Percentiles rank a stretch among this genome's conserved stretches.
Conservation (phyloP, 2,113 vertebrate species). For the Scopus umbretta region DNA sequence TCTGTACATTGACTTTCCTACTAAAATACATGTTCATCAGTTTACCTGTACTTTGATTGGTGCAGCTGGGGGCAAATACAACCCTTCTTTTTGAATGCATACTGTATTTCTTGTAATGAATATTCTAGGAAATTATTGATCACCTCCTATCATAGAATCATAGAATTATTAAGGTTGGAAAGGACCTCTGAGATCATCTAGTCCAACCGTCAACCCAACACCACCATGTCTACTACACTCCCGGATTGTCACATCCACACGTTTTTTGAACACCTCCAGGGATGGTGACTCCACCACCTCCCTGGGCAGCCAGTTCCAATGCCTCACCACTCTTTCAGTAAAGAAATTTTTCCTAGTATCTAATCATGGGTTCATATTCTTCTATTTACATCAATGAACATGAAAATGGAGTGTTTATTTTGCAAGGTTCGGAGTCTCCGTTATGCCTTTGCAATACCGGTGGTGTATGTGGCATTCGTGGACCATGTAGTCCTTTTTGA, state of each 20-base stretch:
- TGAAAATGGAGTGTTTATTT: background rate
- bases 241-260: too few relatives aligned
- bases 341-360: too few relatives aligned
- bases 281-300: too few relatives aligned
- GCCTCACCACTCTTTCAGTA: too few relatives aligned
- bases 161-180: too few relatives aligned
- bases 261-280: too few relatives aligned
- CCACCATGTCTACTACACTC: too few relatives aligned
- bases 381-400: background rate
- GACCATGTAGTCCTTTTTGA: background rate
- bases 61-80: background rate
- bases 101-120: background rate
- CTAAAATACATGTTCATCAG: background rate
- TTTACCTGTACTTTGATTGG: background rate
- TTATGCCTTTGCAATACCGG: background rate
- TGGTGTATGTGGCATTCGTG: background rate
- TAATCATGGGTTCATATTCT: background rate
- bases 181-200: too few relatives aligned
- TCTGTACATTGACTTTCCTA: background rate
- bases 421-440: background rate
- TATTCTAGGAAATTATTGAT: background rate
- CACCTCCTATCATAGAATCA: too few relatives aligned
- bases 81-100: background rate
- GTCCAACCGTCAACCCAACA: too few relatives aligned
- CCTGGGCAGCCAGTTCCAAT: too few relatives aligned